Evolutionary conservation across 1,140 invertebrate genomes (phyloP).

Genomic region (Drosophila lacteicornis): DNA sequence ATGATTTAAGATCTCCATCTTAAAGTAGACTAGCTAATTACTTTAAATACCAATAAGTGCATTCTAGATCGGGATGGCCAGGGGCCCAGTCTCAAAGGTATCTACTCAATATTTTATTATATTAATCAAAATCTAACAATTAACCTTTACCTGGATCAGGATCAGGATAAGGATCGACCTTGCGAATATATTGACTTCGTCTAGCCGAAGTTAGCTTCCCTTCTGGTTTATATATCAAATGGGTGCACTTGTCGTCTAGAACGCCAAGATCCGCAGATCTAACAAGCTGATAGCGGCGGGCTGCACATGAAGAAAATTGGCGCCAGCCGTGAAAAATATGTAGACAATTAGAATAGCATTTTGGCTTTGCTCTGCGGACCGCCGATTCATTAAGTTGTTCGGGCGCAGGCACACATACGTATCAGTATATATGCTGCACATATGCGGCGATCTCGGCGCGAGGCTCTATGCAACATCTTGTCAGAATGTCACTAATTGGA

Average conservation of each 20-base stretch:
- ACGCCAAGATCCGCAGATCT: neutral
- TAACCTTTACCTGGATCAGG: neutral
- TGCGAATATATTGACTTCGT: neutral
- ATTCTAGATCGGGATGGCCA: too few relatives aligned
- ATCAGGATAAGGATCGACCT: neutral
- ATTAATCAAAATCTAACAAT: too few relatives aligned
- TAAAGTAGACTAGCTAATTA: too few relatives aligned
- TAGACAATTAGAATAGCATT: conserved; percentile 64
- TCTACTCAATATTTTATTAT: too few relatives aligned
- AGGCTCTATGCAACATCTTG: conserved; percentile 60
- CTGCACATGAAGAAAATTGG: conserved; percentile 52
- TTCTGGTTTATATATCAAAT: neutral
- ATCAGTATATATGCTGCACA: neutral
- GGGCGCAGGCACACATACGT: conserved; percentile 9
- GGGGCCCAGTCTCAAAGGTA: too few relatives aligned
- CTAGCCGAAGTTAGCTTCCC: neutral
- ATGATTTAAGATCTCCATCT: too few relatives aligned
- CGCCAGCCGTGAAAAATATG: conserved; percentile 69
- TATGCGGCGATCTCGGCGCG: conserved; percentile 17
- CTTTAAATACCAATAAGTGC: too few relatives aligned
- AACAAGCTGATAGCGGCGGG: conserved; percentile 6
- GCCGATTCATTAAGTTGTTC: conserved; percentile 41
- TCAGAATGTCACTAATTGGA: conserved; percentile 76
- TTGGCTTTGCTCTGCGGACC: conserved; percentile 40
- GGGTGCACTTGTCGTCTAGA: neutral